Conservation (phyloP, 2,888 invertebrate genomes). For the Sussaba pulchella region DNA sequence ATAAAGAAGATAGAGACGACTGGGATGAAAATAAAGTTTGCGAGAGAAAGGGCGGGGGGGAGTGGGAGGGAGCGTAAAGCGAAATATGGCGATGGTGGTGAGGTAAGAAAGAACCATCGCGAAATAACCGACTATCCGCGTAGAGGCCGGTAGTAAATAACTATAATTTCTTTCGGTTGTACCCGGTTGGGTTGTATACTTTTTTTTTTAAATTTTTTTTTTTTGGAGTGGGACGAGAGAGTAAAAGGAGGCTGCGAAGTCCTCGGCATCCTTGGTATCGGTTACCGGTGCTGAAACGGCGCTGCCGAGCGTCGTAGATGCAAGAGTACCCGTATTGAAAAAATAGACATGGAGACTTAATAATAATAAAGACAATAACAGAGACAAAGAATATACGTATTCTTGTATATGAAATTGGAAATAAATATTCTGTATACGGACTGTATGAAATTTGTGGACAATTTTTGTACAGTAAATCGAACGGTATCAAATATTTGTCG, state of each 20-base stretch:
- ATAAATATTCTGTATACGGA: no score
- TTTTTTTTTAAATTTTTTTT: constrained; percentile 67
- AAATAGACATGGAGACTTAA: no score
- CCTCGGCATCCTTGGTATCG: constrained; percentile 9
- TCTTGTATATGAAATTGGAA: no score
- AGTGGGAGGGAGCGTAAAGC: constrained; percentile 24
- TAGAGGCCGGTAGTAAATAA: constrained; percentile 80
- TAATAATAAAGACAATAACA: no score
- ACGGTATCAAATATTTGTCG: no score
- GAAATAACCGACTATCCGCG: constrained; percentile 81
- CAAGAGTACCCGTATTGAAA: no score
- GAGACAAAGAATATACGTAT: no score
- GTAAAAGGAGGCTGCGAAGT: constrained; percentile 21
- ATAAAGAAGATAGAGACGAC: constrained; percentile 21
- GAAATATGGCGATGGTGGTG: constrained; percentile 33
- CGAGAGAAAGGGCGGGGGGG: background rate
- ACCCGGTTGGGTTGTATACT: constrained; percentile 70
- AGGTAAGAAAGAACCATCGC: constrained; percentile 78
- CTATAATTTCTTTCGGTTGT: constrained; percentile 82
- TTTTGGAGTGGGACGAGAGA: constrained; percentile 54
- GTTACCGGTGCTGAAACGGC: no score
- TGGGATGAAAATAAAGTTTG: constrained; percentile 33
- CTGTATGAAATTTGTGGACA: no score
- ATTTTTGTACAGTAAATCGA: no score
- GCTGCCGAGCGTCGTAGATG: no score